Evolutionary conservation across 2,113 vertebrate species (phyloP).

Genomic region (Micronycteris hirsuta): DNA sequence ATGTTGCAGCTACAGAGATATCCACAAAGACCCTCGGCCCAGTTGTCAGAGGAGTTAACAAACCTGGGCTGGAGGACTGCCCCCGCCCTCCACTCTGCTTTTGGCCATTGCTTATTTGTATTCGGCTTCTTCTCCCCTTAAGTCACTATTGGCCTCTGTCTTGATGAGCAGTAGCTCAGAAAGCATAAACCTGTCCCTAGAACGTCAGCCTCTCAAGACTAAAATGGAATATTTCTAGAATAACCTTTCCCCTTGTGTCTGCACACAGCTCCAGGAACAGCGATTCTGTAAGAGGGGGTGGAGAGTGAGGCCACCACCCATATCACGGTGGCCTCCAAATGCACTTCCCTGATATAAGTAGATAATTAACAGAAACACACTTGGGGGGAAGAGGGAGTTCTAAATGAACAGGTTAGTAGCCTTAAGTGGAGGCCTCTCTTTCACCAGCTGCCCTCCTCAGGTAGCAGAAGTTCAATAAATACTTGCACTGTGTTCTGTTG

Average conservation of each 20-base stretch:
- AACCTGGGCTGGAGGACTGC: not conserved
- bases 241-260: not conserved
- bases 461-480: not conserved
- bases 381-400: not conserved
- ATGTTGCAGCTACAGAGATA: not conserved
- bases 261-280: not conserved
- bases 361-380: not conserved
- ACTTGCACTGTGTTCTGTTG: not conserved
- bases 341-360: not conserved
- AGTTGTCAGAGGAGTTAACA: not conserved
- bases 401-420: not conserved
- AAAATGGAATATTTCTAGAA: conserved; percentile 13
- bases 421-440: not conserved
- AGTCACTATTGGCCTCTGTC: conserved; percentile 36
- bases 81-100: not conserved
- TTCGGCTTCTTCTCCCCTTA: conserved; percentile 12
- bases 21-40: not conserved
- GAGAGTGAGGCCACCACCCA: not conserved
- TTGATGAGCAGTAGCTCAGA: conserved; percentile 14
- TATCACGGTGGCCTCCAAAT: not conserved
- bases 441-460: not conserved
- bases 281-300: not conserved
- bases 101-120: not conserved
- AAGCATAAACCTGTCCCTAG: conserved; percentile 9
- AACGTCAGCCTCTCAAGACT: not conserved